Conservation (phyloP, 1,140 invertebrate species). For the Amyelois transitella region DNA sequence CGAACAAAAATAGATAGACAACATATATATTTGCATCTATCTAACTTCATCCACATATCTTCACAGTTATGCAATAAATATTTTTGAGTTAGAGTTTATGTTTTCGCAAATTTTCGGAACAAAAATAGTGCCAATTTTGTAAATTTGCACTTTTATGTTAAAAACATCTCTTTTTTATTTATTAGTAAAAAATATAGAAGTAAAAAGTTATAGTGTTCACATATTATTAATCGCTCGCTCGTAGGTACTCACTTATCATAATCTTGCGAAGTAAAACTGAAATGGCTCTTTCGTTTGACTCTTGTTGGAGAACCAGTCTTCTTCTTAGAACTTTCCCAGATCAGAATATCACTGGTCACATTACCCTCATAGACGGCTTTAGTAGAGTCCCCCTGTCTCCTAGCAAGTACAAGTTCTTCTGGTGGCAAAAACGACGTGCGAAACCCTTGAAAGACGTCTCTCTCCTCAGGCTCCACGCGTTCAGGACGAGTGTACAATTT, state of each 20-base stretch:
- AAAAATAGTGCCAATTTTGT: too few relatives aligned
- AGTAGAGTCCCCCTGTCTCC: constrained; percentile 18
- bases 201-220: too few relatives aligned
- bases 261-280: constrained; percentile 38
- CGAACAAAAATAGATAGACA: too few relatives aligned
- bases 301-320: constrained; percentile 24
- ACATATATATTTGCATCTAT: too few relatives aligned
- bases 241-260: constrained; percentile 42
- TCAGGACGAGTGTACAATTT: constrained; percentile 49
- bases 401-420: constrained; percentile 45
- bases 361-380: constrained; percentile 32
- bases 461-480: constrained; percentile 51
- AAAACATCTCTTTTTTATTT: too few relatives aligned
- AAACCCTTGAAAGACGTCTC: constrained; percentile 62
- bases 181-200: too few relatives aligned
- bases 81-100: too few relatives aligned
- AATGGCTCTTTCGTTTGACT: constrained; percentile 50
- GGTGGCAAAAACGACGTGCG: constrained; percentile 56
- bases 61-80: too few relatives aligned
- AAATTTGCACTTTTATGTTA: too few relatives aligned
- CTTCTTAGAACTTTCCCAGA: constrained; percentile 29
- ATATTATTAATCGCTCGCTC: too few relatives aligned
- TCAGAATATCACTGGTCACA: constrained; percentile 37
- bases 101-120: too few relatives aligned
- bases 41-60: too few relatives aligned